Base-by-base conservation (phyloP, 2,888 invertebrate genomes). In the Cantharis nigra region DNA sequence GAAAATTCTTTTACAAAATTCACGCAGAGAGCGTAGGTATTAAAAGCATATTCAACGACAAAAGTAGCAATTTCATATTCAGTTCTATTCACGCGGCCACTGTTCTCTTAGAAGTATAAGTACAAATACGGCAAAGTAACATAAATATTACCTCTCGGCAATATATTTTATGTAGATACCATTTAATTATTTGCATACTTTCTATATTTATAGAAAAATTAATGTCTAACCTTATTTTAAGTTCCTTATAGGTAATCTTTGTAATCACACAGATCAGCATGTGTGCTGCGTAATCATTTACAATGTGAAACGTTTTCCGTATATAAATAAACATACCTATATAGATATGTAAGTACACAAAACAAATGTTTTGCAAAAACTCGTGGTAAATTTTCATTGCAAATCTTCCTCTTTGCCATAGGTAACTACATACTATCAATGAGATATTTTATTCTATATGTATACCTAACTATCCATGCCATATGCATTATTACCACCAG, bases 111-210 rank as follows among this genome's bases (percentile, higher is more conserved):
- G 74, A 71, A 67, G 72, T 69, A 26, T 76, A 82, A 79, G 69
- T 70, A 84, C 84, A 85, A 83, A 85, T 85, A 85, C 82, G 83
- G 85, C 76, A 77, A 82, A 77, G 78, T 69, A 79, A 81, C 80
- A 81, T 81, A 82, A 83, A 80, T 80, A 80, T 80, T 77, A 78
- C 78, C 78, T 80, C 79, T 78, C 80, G 70, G 79, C 81, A 79
- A 78, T 81, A 81, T 81, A 80, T 82, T 79, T 79, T 78, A 80
- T 82, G 83, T 83, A 84, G 83, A 84, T 83, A 82, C 80, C 81
- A 80, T 84, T 84, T 85, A 85, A 85, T 85, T 85, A 84, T 83
- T 82, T 81, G 77, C 78, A 80, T 83, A 81, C 85, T 85, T 85
- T 85, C 85, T 84, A 84, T 83, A 83, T 75, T 81, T 81, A 83